Evolutionary conservation across 2,113 vertebrate genomes (phyloP).

Genomic region (Barnardius zonarius): DNA sequence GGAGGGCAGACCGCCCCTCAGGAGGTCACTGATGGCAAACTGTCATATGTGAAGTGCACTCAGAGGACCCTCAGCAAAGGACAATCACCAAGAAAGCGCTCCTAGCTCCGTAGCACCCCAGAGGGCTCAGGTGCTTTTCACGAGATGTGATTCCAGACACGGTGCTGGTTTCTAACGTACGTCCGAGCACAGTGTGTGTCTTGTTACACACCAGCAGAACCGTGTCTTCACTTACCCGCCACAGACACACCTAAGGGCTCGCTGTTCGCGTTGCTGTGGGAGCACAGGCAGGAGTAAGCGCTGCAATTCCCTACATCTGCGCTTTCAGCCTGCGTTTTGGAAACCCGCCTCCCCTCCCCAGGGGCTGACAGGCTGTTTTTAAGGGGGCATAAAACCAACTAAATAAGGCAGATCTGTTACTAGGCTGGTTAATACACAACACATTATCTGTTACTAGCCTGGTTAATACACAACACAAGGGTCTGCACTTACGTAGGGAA

Average conservation of each 20-base stretch:
- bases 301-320: neutral
- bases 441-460: neutral
- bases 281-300: fast-evolving
- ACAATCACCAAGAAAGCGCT: no score
- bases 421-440: neutral
- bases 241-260: neutral
- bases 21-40: neutral
- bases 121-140: neutral
- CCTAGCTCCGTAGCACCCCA: no score
- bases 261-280: neutral
- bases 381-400: neutral
- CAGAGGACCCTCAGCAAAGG: neutral
- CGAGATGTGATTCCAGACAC: fast-evolving
- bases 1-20: neutral
- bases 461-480: neutral
- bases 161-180: fast-evolving
- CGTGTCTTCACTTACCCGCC: neutral
- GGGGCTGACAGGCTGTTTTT: neutral
- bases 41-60: fast-evolving
- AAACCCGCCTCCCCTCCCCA: neutral
- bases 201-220: neutral
- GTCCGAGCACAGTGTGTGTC: fast-evolving
- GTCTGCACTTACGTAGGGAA: neutral
- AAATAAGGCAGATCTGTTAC: neutral
- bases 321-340: neutral